Evolutionary conservation across 2,888 invertebrate species (phyloP), one percentile per base, ranked within the genome.

Genomic region (Bruchidius siliquastri): DNA sequence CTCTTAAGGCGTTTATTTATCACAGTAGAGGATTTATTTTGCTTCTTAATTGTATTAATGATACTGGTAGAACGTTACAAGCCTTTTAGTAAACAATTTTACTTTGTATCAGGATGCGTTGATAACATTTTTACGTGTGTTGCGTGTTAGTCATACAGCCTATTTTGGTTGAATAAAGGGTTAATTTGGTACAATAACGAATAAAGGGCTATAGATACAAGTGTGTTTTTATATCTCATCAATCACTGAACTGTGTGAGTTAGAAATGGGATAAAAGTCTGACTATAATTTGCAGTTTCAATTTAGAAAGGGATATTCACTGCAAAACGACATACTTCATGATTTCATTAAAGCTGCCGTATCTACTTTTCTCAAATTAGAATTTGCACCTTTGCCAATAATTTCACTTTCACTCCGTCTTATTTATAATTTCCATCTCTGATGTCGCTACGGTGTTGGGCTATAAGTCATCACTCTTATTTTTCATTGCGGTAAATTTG

Each of bases 1-100:
- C 72, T 74, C 71, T 74, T 72, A 66, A 69, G 72, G 72, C 72
- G 70, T 74, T 74, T 74, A 74, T 74, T 74, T 68, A 68, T 68
- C 21, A 22, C 21, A 2, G 4, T 68, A 1, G 66, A n/a, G 18
- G 67, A 72, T 72, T 72, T 72, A 72, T 72, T 72, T 13, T 67
- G 49, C 70, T 21, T 68, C 68, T 21, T 68, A 22, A 21, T 21
- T 68, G 22, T 49, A 49, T 49, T 49, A 49, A 49, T 49, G 13
- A 49, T 49, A 49, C 49, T 49, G 3, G 49, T 3, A 49, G 49
- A 49, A 13, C 49, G 18, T 13, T 49, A 13, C 49, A 49, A 49
- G 49, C 49, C 13, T 49, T 49, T 49, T 4, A 49, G 49, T 49
- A 49, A 30, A 30, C 30, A 30, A 8, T 30, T 30, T 30, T 30